Conservation (phyloP, 2,797 vertebrate genomes). For the Bryconaethiops microstoma region DNA sequence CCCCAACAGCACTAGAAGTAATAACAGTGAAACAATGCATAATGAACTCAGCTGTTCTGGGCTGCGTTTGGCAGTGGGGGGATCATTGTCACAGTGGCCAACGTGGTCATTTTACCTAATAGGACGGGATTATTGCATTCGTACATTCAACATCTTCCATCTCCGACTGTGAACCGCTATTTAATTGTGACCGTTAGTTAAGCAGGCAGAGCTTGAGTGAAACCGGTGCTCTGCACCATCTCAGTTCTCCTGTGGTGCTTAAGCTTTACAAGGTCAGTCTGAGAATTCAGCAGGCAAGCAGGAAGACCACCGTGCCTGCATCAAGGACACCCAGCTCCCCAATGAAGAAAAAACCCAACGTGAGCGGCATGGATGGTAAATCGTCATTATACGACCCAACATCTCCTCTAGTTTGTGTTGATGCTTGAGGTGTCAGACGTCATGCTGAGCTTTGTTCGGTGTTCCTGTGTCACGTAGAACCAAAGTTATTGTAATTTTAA, state of each 20-base stretch:
- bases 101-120: background rate
- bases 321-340: background rate
- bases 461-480: too few species aligned
- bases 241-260: constrained; percentile 21
- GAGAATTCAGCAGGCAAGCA: constrained; percentile 30
- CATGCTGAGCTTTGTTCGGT: too few species aligned
- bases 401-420: too few species aligned
- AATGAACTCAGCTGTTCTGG: background rate
- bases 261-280: constrained; percentile 13
- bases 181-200: constrained; percentile 29
- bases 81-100: constrained; percentile 10
- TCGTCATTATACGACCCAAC: too few species aligned
- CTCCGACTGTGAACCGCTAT: background rate
- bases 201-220: background rate
- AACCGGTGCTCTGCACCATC: background rate
- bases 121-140: background rate
- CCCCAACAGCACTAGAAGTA: background rate
- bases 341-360: background rate
- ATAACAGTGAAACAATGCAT: background rate
- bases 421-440: too few species aligned
- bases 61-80: background rate
- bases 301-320: too few species aligned
- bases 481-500: too few species aligned
- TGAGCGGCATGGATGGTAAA: too few species aligned
- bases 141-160: constrained; percentile 19